Conservation (phyloP, 2,888 invertebrate species). For the Glaucopsyche alexis region DNA sequence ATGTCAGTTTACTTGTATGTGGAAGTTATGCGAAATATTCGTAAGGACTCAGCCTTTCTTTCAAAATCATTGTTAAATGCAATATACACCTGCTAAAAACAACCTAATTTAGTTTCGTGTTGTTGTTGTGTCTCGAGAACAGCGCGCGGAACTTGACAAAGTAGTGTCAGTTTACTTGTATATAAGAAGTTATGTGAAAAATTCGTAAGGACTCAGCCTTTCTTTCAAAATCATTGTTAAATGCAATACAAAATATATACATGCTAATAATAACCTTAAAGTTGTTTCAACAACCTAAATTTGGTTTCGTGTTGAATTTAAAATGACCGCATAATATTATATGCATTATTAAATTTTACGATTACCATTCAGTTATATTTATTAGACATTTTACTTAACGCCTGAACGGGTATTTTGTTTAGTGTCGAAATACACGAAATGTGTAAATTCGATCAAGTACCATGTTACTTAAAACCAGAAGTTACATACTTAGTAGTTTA, state of each 20-base stretch:
- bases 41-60: background rate
- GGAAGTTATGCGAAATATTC: background rate
- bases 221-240: background rate
- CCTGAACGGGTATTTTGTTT: conserved; percentile 4
- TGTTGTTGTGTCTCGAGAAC: too few relatives aligned
- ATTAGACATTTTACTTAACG: background rate
- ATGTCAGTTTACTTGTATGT: background rate
- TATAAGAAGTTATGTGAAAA: background rate
- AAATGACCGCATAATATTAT: conserved; percentile 1
- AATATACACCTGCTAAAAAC: too few relatives aligned
- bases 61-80: background rate
- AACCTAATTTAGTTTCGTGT: too few relatives aligned
- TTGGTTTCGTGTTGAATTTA: conserved; percentile 15
- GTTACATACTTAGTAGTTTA: too few relatives aligned
- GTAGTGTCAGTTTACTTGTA: background rate
- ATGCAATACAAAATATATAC: background rate
- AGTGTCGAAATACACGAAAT: conserved; percentile 19
- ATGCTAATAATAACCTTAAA: conserved; percentile 7
- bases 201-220: background rate
- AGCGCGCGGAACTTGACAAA: background rate
- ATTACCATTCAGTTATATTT: conserved; percentile 16
- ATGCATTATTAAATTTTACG: conserved; percentile 15
- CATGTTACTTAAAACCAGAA: too few relatives aligned
- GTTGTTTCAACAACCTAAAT: background rate
- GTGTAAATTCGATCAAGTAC: too few relatives aligned